A percentile compares a stretch with the other conserved stretches of the same genome.
Evolutionary conservation across 2,797 vertebrate genomes (phyloP).

Genomic region (Lepidocolaptes lacrymiger): DNA sequence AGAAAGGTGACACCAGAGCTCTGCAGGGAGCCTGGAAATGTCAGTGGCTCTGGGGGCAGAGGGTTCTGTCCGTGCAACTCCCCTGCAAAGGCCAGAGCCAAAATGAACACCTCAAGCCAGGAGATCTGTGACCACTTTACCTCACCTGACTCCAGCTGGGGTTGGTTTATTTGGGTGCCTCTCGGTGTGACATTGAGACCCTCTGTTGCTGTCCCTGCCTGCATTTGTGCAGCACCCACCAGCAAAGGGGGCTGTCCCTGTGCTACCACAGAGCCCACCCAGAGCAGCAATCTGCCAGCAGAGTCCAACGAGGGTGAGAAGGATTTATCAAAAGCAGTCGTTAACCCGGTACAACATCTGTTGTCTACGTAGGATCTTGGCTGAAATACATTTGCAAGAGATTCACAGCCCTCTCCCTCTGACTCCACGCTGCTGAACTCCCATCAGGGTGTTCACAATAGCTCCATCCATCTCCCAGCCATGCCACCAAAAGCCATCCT

Average conservation of each 20-base stretch:
- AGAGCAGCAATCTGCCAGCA: not conserved
- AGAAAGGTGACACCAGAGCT: not conserved
- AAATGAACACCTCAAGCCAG: rapidly evolving
- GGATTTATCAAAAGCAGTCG: not conserved
- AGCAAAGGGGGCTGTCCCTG: not conserved
- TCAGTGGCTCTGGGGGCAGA: not conserved
- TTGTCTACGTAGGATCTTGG: not conserved
- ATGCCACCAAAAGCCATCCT: conserved; percentile 10
- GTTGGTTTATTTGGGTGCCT: not conserved
- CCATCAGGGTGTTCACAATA: not conserved
- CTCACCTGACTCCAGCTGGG: too few relatives aligned
- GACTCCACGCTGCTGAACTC: not conserved
- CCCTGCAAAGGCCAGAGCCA: rapidly evolving
- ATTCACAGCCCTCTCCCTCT: conserved; percentile 18
- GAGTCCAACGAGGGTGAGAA: not conserved
- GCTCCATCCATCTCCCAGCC: conserved; percentile 46
- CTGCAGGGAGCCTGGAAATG: not conserved
- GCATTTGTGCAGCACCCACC: not conserved
- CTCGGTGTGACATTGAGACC: not conserved
- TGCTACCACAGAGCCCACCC: not conserved
- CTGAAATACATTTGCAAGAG: not conserved
- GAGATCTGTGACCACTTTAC: not conserved
- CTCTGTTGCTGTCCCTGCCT: not conserved
- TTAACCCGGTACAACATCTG: not conserved
- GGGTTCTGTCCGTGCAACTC: not conserved